These are phyloP conservation scores for Microhierax caerulescens DNA, from an alignment of 2,797 vertebrate genomes.

Conservation along the genomic window DNA sequence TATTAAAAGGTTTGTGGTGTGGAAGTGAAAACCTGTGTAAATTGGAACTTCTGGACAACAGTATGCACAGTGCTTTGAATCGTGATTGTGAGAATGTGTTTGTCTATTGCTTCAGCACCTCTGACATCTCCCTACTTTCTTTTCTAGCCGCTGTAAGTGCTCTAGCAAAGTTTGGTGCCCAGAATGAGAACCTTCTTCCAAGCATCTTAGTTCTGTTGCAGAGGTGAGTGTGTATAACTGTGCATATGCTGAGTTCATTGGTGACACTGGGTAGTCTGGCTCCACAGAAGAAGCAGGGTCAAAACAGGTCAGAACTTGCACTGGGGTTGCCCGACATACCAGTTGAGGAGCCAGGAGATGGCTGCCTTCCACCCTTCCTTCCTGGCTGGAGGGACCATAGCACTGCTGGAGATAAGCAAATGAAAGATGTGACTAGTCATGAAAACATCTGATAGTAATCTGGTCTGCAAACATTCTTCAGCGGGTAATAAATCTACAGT, in stretches of 20 bases:
- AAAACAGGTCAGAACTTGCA: not conserved
- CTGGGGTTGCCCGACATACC: rapidly evolving
- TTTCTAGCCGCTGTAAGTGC: slow-evolving; percentile 91
- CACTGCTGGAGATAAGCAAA: not conserved
- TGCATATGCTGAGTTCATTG: not conserved
- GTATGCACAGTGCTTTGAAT: not conserved
- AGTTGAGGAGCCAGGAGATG: not conserved
- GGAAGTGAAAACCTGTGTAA: not conserved
- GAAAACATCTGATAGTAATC: rapidly evolving
- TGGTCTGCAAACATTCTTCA: not conserved
- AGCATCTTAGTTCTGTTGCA: slow-evolving; percentile 95
- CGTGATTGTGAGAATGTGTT: not conserved
- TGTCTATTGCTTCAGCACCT: rapidly evolving
- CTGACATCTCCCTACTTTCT: not conserved
- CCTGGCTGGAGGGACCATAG: not conserved
- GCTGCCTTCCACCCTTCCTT: not conserved
- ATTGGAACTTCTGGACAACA: too few relatives aligned
- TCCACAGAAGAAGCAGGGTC: not conserved
- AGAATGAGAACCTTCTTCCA: slow-evolving; percentile 93
- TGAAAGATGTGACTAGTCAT: not conserved
- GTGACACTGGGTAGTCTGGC: rapidly evolving
- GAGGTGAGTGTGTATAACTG: slow-evolving; percentile 76
- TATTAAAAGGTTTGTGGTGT: rapidly evolving
- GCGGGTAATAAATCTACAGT: not conserved
- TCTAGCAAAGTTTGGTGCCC: slow-evolving; percentile 95